Evolutionary conservation across 2,888 invertebrate genomes (phyloP).

Genomic region (Alsophila aescularia): DNA sequence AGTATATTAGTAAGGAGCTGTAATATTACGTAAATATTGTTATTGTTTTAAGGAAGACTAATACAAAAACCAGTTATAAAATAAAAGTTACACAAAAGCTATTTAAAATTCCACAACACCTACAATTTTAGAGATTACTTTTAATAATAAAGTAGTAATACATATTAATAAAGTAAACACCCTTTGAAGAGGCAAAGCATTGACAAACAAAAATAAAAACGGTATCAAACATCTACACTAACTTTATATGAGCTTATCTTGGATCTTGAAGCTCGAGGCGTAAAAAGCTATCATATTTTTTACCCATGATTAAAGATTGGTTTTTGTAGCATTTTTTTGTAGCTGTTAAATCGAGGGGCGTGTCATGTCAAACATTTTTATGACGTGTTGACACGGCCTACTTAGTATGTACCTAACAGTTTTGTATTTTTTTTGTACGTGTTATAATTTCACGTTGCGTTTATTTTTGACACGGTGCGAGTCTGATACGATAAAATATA

Average conservation of each 20-base stretch:
- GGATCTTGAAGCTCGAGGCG: slow-evolving; percentile 12
- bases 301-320: slow-evolving; percentile 39
- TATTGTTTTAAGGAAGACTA: too few species aligned
- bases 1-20: too few species aligned
- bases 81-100: too few species aligned
- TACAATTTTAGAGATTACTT: too few species aligned
- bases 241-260: slow-evolving; percentile 18
- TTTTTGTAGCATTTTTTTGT: slow-evolving; percentile 45
- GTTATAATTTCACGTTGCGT: slow-evolving; percentile 2
- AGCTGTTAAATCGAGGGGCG: slow-evolving; percentile 46
- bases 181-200: not conserved
- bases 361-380: slow-evolving; percentile 43
- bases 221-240: slow-evolving; percentile 19
- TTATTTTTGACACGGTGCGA: not conserved
- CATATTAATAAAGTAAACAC: not conserved
- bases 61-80: too few species aligned
- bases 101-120: too few species aligned
- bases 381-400: slow-evolving; percentile 44
- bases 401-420: slow-evolving; percentile 32
- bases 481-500: too few species aligned
- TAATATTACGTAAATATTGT: too few species aligned
- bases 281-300: slow-evolving; percentile 27
- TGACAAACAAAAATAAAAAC: slow-evolving; percentile 11
- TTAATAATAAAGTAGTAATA: too few species aligned
- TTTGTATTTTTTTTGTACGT: slow-evolving; percentile 13